Conservation (phyloP, 2,888 invertebrate genomes). For the Noctua janthina region DNA sequence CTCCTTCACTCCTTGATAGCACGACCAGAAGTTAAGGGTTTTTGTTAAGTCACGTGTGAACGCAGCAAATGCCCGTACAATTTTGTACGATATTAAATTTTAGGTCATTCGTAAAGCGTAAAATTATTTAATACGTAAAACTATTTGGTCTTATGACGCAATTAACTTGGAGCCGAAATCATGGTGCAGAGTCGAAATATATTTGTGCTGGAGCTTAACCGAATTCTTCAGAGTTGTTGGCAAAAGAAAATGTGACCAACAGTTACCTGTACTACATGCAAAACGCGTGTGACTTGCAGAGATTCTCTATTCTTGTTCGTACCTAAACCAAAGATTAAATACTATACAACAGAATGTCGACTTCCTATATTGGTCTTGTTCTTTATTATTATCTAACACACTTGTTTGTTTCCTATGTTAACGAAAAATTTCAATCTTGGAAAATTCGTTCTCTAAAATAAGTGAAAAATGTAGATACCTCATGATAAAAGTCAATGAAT, state of each 20-base stretch:
- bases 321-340: slow-evolving; percentile 31
- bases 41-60: slow-evolving; percentile 27
- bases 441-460: background rate
- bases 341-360: slow-evolving; percentile 42
- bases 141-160: no score
- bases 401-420: slow-evolving; percentile 32
- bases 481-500: background rate
- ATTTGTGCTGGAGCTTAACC: no score
- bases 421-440: slow-evolving; percentile 2
- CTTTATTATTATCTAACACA: slow-evolving; percentile 45
- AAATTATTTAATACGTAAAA: background rate
- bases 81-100: no score
- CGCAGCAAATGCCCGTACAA: background rate
- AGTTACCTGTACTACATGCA: no score
- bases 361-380: slow-evolving; percentile 34
- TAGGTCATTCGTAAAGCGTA: background rate
- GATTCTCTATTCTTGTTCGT: slow-evolving; percentile 26
- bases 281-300: slow-evolving; percentile 27
- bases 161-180: no score
- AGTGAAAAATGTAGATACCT: slow-evolving; percentile 22
- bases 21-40: background rate
- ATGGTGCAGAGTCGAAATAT: no score
- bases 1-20: slow-evolving; percentile 28
- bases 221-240: background rate
- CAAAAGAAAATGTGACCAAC: background rate